phyloP scores from a whole-genome alignment of 37 sponge, comb jelly and placozoan genomes.

The Chondrilla cf. caribensis region DNA sequence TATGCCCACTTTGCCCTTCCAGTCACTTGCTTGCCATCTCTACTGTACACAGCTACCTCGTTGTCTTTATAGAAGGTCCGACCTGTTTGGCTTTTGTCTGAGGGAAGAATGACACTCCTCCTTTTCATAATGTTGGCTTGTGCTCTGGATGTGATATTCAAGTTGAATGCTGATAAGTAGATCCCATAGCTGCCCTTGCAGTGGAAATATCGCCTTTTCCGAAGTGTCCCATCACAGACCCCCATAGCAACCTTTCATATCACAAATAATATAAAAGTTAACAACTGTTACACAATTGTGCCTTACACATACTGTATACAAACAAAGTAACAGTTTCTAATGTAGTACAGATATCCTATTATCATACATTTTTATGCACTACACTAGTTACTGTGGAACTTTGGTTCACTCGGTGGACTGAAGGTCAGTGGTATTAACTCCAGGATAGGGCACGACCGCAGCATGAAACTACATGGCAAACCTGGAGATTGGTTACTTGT shows the following conservation, averaged over 20 bases:
- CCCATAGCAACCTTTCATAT: too few species aligned
- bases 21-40: not conserved
- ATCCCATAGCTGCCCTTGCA: not conserved
- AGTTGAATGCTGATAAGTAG: not conserved
- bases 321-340: too few species aligned
- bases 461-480: too few species aligned
- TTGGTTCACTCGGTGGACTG: too few species aligned
- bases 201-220: not conserved
- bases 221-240: not conserved
- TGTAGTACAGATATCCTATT: too few species aligned
- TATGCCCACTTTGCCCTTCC: conserved; percentile 8
- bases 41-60: not conserved
- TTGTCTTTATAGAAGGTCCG: not conserved
- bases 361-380: not conserved
- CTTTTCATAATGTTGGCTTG: not conserved
- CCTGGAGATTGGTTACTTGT: too few species aligned
- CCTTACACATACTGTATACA: not conserved
- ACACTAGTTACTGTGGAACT: too few species aligned
- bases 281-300: not conserved
- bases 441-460: too few species aligned
- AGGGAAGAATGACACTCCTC: not conserved
- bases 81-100: not conserved
- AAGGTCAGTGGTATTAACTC: too few species aligned
- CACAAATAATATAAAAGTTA: too few species aligned
- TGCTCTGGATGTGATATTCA: not conserved